Evolutionary conservation across 2,797 vertebrate genomes (phyloP), one percentile per base, ranked within the genome.

Genomic region (Rhinella marina): DNA sequence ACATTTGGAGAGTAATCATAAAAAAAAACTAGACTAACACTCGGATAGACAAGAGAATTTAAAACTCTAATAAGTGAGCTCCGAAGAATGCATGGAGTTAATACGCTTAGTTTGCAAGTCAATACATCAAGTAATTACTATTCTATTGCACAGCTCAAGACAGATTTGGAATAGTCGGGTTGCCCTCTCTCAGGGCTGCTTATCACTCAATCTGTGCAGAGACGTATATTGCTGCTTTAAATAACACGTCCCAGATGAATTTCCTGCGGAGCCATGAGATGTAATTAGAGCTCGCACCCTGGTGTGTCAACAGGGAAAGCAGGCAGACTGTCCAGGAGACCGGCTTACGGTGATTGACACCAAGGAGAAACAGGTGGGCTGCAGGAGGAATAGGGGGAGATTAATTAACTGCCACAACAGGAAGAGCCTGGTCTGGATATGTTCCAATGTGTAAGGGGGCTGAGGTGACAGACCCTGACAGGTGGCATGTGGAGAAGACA

Each of bases 361-460:
- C 77, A 66, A 81, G 90, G 87, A 91, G 79, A 92, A 91, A 50
- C 86, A 90, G 68, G 88, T 86, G 72, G 89, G 88, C 87, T 90
- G 90, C 91, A 91, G 90, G 89, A 93, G 90, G 90, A 84, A 90
- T 92, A 92, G 91, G 84, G 90, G 91, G 91, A 93, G 92, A 94
- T 92, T 94, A 94, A 94, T 94, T 92, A 93, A 91, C 90, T 94
- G 91, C 87, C 92, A 93, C 89, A 90, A 86, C 80, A 89, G 82
- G 89, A 91, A 92, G 89, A 66, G 80, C 93, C 41, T 82, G 88
- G 90, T 90, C 90, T 88, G 90, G 92, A 93, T 92, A 88, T 79
- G 85, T 90, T 77, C 90, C 88, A 92, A 94, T 91, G 93, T 94
- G 93, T 92, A 94, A 95, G 94, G 93, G 92, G 92, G 91, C 92